phyloP scores from a whole-genome alignment of 2,113 vertebrate genomes.

The Pipra filicauda region DNA sequence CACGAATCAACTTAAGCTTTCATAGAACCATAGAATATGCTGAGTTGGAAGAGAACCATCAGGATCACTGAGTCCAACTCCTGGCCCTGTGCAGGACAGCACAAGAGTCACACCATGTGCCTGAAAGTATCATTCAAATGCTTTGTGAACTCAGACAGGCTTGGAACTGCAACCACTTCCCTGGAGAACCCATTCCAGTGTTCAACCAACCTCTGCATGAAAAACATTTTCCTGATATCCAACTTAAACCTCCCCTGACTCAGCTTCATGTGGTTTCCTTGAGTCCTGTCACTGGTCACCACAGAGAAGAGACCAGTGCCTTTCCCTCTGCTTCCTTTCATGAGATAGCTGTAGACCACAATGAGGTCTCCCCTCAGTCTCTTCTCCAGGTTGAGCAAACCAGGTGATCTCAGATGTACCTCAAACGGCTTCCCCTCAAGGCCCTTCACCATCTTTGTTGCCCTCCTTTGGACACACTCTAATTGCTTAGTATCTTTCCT shows the following conservation, averaged over 20 bases:
- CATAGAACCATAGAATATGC: background rate
- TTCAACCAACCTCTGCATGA: rapidly evolving
- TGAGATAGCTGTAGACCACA: rapidly evolving
- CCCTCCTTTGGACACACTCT: too few species aligned
- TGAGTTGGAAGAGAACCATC: background rate
- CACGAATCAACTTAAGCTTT: background rate
- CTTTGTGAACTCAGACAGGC: background rate
- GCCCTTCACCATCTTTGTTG: rapidly evolving
- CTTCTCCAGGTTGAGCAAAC: background rate
- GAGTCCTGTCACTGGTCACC: background rate
- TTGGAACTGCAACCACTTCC: background rate
- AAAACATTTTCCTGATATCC: background rate
- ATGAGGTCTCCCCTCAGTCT: rapidly evolving
- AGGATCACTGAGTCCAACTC: background rate
- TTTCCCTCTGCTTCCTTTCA: too few species aligned
- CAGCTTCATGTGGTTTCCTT: background rate
- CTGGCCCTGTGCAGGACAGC: background rate
- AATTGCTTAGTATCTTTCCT: background rate
- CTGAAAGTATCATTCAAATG: background rate
- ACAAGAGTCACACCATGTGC: background rate
- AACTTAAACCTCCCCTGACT: background rate
- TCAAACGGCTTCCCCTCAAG: rapidly evolving
- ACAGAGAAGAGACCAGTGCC: too few species aligned
- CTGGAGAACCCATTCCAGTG: too few species aligned
- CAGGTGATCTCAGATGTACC: background rate